A percentile compares a stretch with the other conserved stretches of the same genome.
Conservation (phyloP, 1,140 invertebrate species). For the Pogonomyrmex barbatus region DNA sequence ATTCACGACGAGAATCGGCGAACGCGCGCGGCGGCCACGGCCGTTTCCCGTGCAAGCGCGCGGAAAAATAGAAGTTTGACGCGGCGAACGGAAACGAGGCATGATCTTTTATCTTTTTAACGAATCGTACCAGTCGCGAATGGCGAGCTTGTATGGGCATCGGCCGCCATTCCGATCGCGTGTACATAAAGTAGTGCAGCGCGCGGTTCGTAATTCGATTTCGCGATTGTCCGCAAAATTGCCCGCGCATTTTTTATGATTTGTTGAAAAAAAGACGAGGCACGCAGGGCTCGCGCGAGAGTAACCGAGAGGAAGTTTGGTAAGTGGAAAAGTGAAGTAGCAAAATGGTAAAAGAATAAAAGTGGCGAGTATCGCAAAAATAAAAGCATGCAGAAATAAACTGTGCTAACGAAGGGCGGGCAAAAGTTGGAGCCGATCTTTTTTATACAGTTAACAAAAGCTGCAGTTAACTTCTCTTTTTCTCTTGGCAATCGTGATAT, state of each 20-base stretch:
- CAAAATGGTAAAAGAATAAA: conserved; percentile 10
- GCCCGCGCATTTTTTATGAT: conserved; percentile 63
- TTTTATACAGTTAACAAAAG: background rate
- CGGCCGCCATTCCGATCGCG: conserved; percentile 26
- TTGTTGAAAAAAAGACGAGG: conserved; percentile 38
- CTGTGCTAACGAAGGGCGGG: background rate
- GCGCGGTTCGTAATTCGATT: conserved; percentile 60
- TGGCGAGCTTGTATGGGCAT: conserved; percentile 9
- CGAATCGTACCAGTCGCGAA: conserved; percentile 30
- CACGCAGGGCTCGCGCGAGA: background rate
- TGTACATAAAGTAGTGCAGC: conserved; percentile 55
- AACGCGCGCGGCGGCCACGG: background rate
- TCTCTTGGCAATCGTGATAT: background rate
- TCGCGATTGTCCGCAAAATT: conserved; percentile 66
- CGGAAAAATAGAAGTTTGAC: conserved; percentile 52
- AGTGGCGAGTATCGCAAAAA: background rate
- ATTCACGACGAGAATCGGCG: conserved; percentile 20
- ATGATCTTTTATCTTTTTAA: conserved; percentile 61
- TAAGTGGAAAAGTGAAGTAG: conserved; percentile 17
- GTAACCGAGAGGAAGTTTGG: conserved; percentile 35
- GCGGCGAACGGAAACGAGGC: conserved; percentile 50
- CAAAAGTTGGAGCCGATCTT: conserved; percentile 9
- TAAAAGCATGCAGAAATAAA: background rate
- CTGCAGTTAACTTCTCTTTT: background rate
- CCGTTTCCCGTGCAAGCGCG: background rate